These are phyloP conservation scores for Octodon degus DNA, from an alignment of 2,113 vertebrate species.

Conservation along the genomic window DNA sequence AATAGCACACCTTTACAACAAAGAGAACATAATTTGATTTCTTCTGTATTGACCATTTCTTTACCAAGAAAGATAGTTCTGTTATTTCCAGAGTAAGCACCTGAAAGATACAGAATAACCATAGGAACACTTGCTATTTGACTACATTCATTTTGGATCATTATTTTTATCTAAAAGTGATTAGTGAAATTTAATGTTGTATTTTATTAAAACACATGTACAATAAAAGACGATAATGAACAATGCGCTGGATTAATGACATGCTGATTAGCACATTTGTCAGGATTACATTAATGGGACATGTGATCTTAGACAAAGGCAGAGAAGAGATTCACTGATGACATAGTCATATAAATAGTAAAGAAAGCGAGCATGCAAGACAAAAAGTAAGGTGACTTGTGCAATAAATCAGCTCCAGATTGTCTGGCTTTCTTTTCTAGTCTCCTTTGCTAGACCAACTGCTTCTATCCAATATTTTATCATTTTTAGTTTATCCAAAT, in stretches of 20 bases:
- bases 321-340: background rate
- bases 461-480: background rate
- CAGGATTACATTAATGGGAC: background rate
- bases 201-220: conserved; percentile 1
- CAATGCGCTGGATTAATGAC: background rate
- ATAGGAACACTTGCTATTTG: background rate
- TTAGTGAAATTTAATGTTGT: background rate
- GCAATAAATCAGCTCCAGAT: background rate
- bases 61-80: background rate
- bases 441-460: background rate
- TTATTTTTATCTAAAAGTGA: conserved; percentile 15
- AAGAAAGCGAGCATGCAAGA: background rate
- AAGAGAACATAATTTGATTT: background rate
- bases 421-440: background rate
- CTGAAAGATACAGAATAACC: background rate
- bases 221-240: background rate
- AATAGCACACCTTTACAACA: background rate
- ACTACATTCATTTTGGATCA: background rate
- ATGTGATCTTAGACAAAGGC: background rate
- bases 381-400: background rate
- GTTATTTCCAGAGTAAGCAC: background rate
- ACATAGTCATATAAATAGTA: background rate
- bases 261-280: background rate
- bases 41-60: conserved; percentile 30
- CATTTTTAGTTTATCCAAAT: background rate